Evolutionary conservation across 2,797 vertebrate genomes (phyloP).

Genomic region (Urosaurus nigricauda): DNA sequence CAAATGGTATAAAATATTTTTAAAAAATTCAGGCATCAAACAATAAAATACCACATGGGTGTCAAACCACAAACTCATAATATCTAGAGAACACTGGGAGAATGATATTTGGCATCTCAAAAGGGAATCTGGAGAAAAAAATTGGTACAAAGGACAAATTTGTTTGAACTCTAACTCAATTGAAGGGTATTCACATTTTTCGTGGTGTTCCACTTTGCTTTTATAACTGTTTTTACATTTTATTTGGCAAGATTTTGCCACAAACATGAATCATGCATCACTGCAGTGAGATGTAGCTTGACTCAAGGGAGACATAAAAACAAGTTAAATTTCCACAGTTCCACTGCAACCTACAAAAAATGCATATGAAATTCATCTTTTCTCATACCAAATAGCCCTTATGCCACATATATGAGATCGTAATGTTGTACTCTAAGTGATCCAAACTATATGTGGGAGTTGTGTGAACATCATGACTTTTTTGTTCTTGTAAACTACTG

Average conservation of each 20-base stretch:
- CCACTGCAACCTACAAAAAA: background rate
- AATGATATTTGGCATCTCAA: background rate
- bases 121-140: background rate
- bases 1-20: background rate
- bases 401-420: constrained; percentile 1
- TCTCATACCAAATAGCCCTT: background rate
- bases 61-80: background rate
- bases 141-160: background rate
- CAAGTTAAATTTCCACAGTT: constrained; percentile 19
- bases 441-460: constrained; percentile 13
- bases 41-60: background rate
- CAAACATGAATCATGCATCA: constrained; percentile 27
- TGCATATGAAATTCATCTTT: constrained; percentile 18
- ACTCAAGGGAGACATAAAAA: constrained; percentile 43
- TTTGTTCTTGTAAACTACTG: constrained; percentile 10
- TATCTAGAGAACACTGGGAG: background rate
- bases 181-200: constrained; percentile 3
- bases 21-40: background rate
- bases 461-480: background rate
- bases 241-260: constrained; percentile 30
- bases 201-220: background rate
- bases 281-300: constrained; percentile 11
- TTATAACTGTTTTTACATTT: constrained; percentile 29
- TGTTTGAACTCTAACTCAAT: background rate
- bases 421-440: background rate